Percentiles rank a stretch among this genome's conserved stretches.
These are phyloP conservation scores for Lanius ludovicianus DNA, from an alignment of 2,113 vertebrate species.

Conservation along the genomic window DNA sequence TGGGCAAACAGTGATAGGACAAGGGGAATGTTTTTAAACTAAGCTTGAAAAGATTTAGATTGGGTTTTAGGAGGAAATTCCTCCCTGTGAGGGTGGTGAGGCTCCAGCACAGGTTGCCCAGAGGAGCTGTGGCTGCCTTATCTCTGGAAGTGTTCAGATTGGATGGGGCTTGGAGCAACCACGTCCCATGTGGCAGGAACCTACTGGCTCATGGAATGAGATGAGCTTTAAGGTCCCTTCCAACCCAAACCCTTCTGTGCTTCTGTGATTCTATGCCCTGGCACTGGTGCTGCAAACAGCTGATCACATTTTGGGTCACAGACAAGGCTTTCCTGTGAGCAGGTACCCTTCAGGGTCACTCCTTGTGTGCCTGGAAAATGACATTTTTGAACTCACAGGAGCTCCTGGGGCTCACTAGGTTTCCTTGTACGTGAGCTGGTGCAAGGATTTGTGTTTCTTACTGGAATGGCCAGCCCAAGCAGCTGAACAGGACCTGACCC, in stretches of 20 bases:
- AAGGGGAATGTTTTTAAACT: not conserved
- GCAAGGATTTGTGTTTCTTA: not conserved
- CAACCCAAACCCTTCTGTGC: not conserved
- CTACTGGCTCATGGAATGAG: not conserved
- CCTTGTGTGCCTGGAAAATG: rapidly evolving
- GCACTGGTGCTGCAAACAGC: not conserved
- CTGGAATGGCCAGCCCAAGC: not conserved
- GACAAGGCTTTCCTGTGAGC: not conserved
- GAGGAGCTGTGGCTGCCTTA: not conserved
- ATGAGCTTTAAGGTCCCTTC: not conserved
- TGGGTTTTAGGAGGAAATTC: not conserved
- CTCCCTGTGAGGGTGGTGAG: not conserved
- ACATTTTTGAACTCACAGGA: not conserved
- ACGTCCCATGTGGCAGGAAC: not conserved
- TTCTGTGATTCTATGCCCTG: not conserved
- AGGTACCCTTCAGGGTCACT: not conserved
- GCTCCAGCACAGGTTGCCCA: not conserved
- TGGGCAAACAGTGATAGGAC: not conserved
- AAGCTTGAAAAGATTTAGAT: not conserved
- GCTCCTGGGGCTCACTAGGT: not conserved
- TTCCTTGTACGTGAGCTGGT: not conserved
- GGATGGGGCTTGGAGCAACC: not conserved
- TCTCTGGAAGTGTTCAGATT: not conserved
- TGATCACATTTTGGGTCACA: not conserved
- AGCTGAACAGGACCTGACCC: not conserved